phyloP scores from a whole-genome alignment of 2,797 vertebrate species.

The Passerculus sandwichensis region DNA sequence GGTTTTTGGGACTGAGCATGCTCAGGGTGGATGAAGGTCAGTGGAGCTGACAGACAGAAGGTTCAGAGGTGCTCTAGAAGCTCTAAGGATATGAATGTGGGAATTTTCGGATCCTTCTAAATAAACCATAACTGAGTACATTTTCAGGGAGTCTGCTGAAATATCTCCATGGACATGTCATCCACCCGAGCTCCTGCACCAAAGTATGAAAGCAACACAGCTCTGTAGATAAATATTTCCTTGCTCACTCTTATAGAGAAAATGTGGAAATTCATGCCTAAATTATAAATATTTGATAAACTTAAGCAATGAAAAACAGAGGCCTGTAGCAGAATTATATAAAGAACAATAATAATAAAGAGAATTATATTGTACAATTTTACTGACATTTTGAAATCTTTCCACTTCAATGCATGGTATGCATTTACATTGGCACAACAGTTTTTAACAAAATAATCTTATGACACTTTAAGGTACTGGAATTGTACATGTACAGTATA shows the following conservation, averaged over 20 bases:
- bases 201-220: not conserved
- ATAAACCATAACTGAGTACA: not conserved
- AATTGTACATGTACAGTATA: constrained; percentile 44
- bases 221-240: not conserved
- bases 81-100: not conserved
- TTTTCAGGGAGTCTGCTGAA: not conserved
- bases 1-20: constrained; percentile 21
- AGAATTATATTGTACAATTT: not conserved
- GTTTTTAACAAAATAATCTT: not conserved
- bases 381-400: not conserved
- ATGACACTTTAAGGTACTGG: constrained; percentile 40
- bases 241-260: not conserved
- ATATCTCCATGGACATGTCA: not conserved
- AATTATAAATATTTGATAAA: not conserved
- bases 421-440: not conserved
- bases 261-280: not conserved
- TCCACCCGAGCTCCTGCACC: not conserved
- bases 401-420: not conserved
- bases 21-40: constrained; percentile 48
- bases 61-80: not conserved
- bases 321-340: not conserved
- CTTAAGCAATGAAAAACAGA: not conserved
- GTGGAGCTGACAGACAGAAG: constrained; percentile 33
- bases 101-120: not conserved
- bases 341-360: not conserved